Conservation (phyloP, 2,797 vertebrate genomes). For the Enteromius radiatus region DNA sequence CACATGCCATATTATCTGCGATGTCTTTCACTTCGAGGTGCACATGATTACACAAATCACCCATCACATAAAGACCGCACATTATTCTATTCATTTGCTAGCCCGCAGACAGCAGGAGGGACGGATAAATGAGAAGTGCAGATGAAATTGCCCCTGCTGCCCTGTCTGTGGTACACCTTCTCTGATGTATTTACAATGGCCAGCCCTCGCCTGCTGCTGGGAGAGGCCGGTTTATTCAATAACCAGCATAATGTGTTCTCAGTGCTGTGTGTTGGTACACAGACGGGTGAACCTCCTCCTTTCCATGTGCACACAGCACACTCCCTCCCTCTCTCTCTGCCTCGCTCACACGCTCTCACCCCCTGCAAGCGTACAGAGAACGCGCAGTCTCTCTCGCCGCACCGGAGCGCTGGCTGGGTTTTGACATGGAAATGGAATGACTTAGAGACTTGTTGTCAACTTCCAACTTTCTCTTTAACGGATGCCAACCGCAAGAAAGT, state of each 20-base stretch:
- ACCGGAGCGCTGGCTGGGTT: conserved; percentile 15
- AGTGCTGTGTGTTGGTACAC: conserved; percentile 59
- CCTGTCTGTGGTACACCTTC: not conserved
- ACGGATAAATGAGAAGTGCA: conserved; percentile 2
- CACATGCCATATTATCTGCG: conserved; percentile 38
- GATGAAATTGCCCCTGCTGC: conserved; percentile 29
- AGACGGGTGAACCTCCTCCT: conserved; percentile 68
- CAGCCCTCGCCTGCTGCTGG: conserved; percentile 58
- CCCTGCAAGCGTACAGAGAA: conserved; percentile 20
- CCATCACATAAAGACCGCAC: conserved; percentile 38
- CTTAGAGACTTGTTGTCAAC: not conserved
- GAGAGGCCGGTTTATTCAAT: conserved; percentile 59
- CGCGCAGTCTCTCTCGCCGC: conserved; percentile 10
- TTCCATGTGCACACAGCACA: conserved; percentile 19
- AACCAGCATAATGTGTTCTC: conserved; percentile 52
- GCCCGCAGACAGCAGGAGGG: not conserved
- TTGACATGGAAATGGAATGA: not conserved
- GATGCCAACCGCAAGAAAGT: not conserved
- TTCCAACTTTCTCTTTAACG: conserved; percentile 3
- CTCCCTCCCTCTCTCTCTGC: conserved; percentile 54
- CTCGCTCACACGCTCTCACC: conserved; percentile 41
- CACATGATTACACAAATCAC: conserved; percentile 31
- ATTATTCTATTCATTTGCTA: conserved; percentile 11
- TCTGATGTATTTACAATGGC: conserved; percentile 43
- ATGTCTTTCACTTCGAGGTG: conserved; percentile 31